These are phyloP conservation scores for Zaprionus camerounensis DNA, from an alignment of 1,140 invertebrate species.

Conservation along the genomic window DNA sequence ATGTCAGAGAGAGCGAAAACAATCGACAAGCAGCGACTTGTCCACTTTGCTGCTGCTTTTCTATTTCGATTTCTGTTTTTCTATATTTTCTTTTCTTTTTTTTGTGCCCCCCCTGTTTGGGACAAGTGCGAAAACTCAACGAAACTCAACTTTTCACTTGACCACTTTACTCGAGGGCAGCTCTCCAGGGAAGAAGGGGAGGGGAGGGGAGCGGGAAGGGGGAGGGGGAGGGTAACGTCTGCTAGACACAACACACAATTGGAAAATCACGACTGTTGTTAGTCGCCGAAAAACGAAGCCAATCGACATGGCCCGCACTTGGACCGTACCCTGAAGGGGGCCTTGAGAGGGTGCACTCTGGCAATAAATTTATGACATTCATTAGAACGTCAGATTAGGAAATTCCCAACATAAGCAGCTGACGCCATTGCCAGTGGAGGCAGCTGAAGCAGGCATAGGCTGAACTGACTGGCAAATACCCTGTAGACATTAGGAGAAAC, in stretches of 20 bases:
- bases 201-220: too few relatives aligned
- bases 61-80: constrained; percentile 1
- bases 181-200: neutral
- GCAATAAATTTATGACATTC: constrained; percentile 84
- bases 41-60: constrained; percentile 2
- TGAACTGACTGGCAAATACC: neutral
- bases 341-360: constrained; percentile 51
- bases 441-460: neutral
- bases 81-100: neutral
- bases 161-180: constrained; percentile 64
- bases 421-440: constrained; percentile 49
- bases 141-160: constrained; percentile 79
- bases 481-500: neutral
- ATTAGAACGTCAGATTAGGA: constrained; percentile 84
- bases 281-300: constrained; percentile 51
- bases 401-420: constrained; percentile 74
- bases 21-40: constrained; percentile 29
- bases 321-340: constrained; percentile 5
- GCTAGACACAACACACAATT: constrained; percentile 13
- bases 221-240: neutral
- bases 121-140: constrained; percentile 65
- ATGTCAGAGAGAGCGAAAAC: constrained; percentile 73
- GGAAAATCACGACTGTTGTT: constrained; percentile 18
- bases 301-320: constrained; percentile 38
- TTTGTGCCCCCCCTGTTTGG: constrained; percentile 5